Conservation (phyloP, 2,888 invertebrate genomes). For the Pasiphila rectangulata region DNA sequence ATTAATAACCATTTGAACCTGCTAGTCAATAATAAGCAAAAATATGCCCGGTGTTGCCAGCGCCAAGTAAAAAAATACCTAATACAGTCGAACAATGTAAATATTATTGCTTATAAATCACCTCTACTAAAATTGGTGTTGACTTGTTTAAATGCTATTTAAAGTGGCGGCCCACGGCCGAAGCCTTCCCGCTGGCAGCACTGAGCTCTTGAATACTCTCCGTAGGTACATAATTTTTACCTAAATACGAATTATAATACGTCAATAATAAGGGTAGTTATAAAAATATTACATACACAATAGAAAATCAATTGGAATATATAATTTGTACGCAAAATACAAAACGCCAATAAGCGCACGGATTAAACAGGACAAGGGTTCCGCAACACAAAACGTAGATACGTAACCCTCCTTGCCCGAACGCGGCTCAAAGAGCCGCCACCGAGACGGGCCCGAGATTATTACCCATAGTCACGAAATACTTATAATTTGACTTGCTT, state of each 20-base stretch:
- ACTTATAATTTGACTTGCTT: constrained; percentile 28
- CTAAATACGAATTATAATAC: constrained; percentile 53
- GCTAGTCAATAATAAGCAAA: constrained; percentile 49
- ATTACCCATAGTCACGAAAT: constrained; percentile 7
- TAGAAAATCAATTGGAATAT: constrained; percentile 53
- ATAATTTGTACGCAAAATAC: constrained; percentile 27
- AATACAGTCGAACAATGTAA: constrained; percentile 21
- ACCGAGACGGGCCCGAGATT: not conserved
- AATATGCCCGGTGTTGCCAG: constrained; percentile 53
- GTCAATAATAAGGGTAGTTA: constrained; percentile 45
- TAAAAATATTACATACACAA: constrained; percentile 28
- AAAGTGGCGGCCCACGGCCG: constrained; percentile 18
- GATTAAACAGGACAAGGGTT: constrained; percentile 9
- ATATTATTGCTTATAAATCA: constrained; percentile 24
- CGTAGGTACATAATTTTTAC: constrained; percentile 54
- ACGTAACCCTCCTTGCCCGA: constrained; percentile 9
- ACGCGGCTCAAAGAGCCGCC: constrained; percentile 12
- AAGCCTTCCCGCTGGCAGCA: constrained; percentile 40
- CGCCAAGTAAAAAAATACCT: constrained; percentile 31
- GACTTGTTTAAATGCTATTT: constrained; percentile 39
- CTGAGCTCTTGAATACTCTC: constrained; percentile 31
- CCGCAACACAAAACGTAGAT: constrained; percentile 11
- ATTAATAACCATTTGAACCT: constrained; percentile 60
- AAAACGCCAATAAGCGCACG: constrained; percentile 33
- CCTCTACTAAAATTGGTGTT: constrained; percentile 21